Evolutionary conservation across 2,888 invertebrate genomes (phyloP).

Genomic region (Lithophane leautieri): DNA sequence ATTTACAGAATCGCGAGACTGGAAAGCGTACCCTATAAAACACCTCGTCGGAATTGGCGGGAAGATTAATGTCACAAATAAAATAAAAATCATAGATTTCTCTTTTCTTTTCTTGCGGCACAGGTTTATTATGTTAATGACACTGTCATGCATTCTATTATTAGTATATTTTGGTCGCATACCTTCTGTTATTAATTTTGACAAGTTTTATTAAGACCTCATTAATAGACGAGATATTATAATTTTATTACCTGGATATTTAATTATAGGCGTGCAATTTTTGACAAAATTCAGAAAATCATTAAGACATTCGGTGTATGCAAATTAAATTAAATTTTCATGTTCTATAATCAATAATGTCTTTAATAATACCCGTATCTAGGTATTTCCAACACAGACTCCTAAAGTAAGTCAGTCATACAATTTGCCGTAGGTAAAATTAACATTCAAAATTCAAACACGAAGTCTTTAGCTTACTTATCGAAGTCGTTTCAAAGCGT

Average conservation of each 20-base stretch:
- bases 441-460: slow-evolving; percentile 72
- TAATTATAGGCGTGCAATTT: slow-evolving; percentile 10
- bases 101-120: slow-evolving; percentile 12
- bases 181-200: slow-evolving; percentile 4
- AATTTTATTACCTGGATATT: slow-evolving; percentile 6
- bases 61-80: slow-evolving; percentile 64
- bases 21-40: slow-evolving; percentile 68
- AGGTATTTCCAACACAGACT: background rate
- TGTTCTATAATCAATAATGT: slow-evolving; percentile 32
- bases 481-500: slow-evolving; percentile 74
- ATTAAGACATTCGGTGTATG: slow-evolving; percentile 28
- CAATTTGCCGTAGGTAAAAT: slow-evolving; percentile 54
- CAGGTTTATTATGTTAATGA: slow-evolving; percentile 39
- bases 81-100: slow-evolving; percentile 58
- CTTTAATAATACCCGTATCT: slow-evolving; percentile 11
- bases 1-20: slow-evolving; percentile 77
- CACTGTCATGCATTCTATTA: slow-evolving; percentile 29
- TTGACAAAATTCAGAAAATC: slow-evolving; percentile 8
- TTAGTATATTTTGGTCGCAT: slow-evolving; percentile 24
- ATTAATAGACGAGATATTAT: slow-evolving; percentile 16
- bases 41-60: slow-evolving; percentile 66
- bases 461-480: slow-evolving; percentile 60
- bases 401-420: slow-evolving; percentile 39
- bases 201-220: slow-evolving; percentile 12
- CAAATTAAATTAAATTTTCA: slow-evolving; percentile 5